Base-by-base conservation (phyloP, 2,113 vertebrate species). In the Pedetes capensis region DNA sequence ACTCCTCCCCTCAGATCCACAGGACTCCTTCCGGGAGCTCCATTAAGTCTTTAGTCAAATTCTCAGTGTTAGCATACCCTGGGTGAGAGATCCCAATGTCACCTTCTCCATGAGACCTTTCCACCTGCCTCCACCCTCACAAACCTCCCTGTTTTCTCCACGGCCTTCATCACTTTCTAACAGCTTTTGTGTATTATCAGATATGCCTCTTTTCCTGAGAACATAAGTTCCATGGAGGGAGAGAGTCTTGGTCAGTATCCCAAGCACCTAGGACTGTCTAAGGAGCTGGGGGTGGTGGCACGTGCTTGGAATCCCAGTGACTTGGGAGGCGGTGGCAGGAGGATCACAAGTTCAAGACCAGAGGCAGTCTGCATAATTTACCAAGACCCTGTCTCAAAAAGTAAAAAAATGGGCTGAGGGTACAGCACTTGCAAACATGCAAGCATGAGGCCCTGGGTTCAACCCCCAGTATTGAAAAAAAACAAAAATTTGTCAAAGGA, bases 51-150 rank as follows among this genome's bases (percentile, higher is more conserved):
- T 32, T 23, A 34, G 8, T 78, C 55, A 86, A 13, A 47, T 55
- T 63, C 51, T 64, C 63, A 5, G 1, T 5, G 1, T 34, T 25
- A 64, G 47, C 53, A 10, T 39, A 10, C 25, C 32, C 83, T 17
- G 44, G 42, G 29, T 5, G 12, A 59, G 23, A 64, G n/a, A 44
- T 18, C 29, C 37, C 13, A 51, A 29, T 25, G 23, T 59, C 29
- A 34, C 20, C 37, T 82, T 59, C 44, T 79, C 51, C 34, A 3
- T 29, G 90, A 87, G 37, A 57, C 57, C 29, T 8, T 39, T 32
- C 39, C 12, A 8, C 16, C 16, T 0, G 8, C 20, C 20, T 0
- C 10, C 16, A 5, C 18, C 2, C 32, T 57, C 42, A 32, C 39
- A 3, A 0, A 20, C 7, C 59, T 79, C 25, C 79, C 69, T 18